A percentile compares a stretch with the other conserved stretches of the same genome.
Evolutionary conservation across 2,888 invertebrate genomes (phyloP).

Genomic region (Darwinula stevensoni): DNA sequence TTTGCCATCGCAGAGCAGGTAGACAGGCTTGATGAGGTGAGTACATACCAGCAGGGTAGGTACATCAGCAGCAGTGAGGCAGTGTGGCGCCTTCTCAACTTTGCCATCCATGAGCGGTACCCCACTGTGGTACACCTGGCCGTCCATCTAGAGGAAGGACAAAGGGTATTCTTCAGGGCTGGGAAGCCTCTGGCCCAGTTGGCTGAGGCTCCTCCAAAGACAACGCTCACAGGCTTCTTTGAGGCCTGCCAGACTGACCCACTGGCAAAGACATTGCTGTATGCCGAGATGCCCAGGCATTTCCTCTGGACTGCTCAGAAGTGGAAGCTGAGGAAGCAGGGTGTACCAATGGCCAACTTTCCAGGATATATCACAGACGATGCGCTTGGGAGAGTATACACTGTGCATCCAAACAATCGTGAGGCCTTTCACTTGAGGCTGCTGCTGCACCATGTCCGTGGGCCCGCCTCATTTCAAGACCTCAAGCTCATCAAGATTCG

Average conservation of each 20-base stretch:
- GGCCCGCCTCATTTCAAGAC: too few species aligned
- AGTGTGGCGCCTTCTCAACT: constrained; percentile 10
- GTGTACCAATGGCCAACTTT: constrained; percentile 5
- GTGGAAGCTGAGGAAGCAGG: constrained; percentile 9
- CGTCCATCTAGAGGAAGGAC: constrained; percentile 11
- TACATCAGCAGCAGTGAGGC: constrained; percentile 11
- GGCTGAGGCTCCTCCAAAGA: constrained; percentile 5
- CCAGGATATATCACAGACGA: constrained; percentile 6
- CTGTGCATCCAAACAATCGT: constrained; percentile 10
- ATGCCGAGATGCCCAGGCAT: constrained; percentile 7
- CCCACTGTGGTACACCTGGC: constrained; percentile 10
- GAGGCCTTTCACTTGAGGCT: constrained; percentile 11
- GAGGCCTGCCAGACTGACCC: constrained; percentile 8
- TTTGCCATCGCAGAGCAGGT: too few species aligned
- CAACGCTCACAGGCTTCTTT: constrained; percentile 10
- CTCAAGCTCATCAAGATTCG: too few species aligned
- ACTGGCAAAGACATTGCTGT: constrained; percentile 6
- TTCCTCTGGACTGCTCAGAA: constrained; percentile 7
- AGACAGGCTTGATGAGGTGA: too few species aligned
- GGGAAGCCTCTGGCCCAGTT: too few species aligned
- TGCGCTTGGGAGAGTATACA: constrained; percentile 10
- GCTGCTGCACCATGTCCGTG: too few species aligned
- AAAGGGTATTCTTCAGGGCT: constrained; percentile 10
- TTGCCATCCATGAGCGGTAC: constrained; percentile 11
- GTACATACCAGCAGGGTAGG: constrained; percentile 8